These are phyloP conservation scores for Hypotaenidia okinawae DNA, from an alignment of 2,797 vertebrate genomes.

Conservation along the genomic window DNA sequence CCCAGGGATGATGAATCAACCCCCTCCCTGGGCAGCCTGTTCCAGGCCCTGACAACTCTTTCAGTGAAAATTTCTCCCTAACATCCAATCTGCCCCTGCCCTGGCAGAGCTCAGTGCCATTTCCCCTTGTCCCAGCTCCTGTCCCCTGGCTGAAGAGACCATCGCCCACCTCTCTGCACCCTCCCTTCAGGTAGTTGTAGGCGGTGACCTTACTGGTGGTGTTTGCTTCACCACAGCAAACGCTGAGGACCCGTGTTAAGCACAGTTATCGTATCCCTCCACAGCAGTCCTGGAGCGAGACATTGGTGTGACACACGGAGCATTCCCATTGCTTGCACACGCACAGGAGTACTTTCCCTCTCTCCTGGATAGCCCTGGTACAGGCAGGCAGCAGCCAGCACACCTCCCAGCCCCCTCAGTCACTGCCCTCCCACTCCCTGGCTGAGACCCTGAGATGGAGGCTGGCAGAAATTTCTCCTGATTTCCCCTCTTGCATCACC, in stretches of 20 bases:
- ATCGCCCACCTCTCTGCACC: too few relatives aligned
- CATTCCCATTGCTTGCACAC: accelerated
- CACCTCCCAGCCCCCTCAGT: accelerated
- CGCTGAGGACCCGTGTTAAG: neutral
- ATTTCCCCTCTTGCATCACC: neutral
- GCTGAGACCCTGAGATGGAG: neutral
- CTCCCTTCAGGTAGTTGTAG: too few relatives aligned
- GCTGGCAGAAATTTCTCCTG: neutral
- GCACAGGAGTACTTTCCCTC: accelerated
- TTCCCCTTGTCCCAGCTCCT: too few relatives aligned
- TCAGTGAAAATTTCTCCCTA: too few relatives aligned
- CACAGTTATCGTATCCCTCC: neutral
- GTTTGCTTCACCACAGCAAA: neutral
- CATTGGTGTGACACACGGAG: accelerated
- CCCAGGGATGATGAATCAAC: too few relatives aligned
- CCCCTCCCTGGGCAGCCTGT: too few relatives aligned
- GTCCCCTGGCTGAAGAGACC: too few relatives aligned
- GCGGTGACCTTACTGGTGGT: too few relatives aligned
- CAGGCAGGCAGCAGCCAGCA: neutral
- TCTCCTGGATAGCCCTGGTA: accelerated
- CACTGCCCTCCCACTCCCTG: neutral
- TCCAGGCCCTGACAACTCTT: too few relatives aligned
- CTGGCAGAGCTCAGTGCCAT: too few relatives aligned
- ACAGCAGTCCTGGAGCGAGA: neutral
- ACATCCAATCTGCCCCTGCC: too few relatives aligned